phyloP scores from a whole-genome alignment of 1,140 invertebrate genomes.

The Macrostomum lignano region DNA sequence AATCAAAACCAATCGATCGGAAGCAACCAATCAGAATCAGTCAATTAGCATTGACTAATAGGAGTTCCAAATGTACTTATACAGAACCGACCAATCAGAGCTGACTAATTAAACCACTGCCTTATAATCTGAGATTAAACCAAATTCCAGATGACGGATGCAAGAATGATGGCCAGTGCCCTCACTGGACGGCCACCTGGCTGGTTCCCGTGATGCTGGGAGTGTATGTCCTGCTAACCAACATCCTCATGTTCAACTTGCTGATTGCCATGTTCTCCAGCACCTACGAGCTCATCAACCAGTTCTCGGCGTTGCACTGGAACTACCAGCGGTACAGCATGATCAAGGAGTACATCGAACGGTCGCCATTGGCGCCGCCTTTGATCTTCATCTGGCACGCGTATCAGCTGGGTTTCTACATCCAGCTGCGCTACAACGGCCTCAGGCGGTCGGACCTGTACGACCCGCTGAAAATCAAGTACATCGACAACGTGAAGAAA shows the following conservation, averaged over 20 bases:
- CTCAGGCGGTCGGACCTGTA: too few species aligned
- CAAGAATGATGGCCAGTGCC: constrained; percentile 7
- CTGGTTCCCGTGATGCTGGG: constrained; percentile 15
- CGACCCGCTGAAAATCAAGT: too few species aligned
- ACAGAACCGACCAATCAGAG: too few species aligned
- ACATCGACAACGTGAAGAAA: constrained; percentile 4
- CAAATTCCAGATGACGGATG: neutral
- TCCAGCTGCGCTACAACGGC: too few species aligned
- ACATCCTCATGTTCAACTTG: constrained; percentile 22
- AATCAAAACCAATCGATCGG: too few species aligned
- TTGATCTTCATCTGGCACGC: constrained; percentile 23
- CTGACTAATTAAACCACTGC: too few species aligned
- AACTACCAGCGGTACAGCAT: constrained; percentile 25
- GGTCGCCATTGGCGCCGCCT: constrained; percentile 25
- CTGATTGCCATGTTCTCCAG: constrained; percentile 21
- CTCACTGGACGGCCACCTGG: constrained; percentile 8
- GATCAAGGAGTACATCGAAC: constrained; percentile 23
- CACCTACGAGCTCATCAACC: constrained; percentile 5
- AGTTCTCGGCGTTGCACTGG: constrained; percentile 5
- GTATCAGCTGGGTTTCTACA: too few species aligned
- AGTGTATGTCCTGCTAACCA: constrained; percentile 21
- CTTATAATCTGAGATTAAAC: too few species aligned
- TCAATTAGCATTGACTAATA: too few species aligned
- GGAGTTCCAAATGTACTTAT: too few species aligned
- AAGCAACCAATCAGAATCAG: too few species aligned